phyloP scores from a whole-genome alignment of 2,113 vertebrate species.

The Silurus meridionalis region DNA sequence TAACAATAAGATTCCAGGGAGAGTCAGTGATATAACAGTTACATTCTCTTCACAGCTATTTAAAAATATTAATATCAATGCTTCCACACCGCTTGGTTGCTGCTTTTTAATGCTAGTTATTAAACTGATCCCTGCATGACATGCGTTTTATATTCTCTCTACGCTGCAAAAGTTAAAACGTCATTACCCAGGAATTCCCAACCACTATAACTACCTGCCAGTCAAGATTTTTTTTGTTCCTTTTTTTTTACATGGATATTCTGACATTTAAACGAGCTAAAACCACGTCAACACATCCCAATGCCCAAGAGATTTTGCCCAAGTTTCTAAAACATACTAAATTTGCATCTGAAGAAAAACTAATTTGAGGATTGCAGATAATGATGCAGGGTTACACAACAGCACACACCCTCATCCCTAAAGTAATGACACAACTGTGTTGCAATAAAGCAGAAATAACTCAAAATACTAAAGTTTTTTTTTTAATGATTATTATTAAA shows the following conservation, averaged over 20 bases:
- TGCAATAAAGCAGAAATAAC: constrained; percentile 22
- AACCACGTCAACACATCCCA: background rate
- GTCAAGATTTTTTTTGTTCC: background rate
- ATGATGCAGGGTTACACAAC: constrained; percentile 27
- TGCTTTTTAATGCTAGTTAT: background rate
- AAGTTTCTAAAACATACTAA: background rate
- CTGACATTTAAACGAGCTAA: background rate
- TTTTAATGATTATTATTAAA: background rate
- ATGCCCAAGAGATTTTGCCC: background rate
- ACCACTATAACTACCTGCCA: background rate
- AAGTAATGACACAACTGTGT: constrained; percentile 20
- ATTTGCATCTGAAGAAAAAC: background rate
- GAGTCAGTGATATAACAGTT: background rate
- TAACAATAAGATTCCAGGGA: background rate
- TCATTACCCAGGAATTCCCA: background rate
- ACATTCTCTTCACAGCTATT: background rate
- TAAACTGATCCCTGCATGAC: background rate
- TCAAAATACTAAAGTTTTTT: background rate
- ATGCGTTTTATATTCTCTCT: background rate
- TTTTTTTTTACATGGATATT: background rate
- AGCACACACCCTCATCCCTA: constrained; percentile 15
- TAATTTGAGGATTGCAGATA: constrained; percentile 23
- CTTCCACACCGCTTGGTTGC: background rate
- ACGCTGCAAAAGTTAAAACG: background rate
- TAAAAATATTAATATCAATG: background rate